phyloP scores from a whole-genome alignment of 2,113 vertebrate species.

The Trogon surrucura region DNA sequence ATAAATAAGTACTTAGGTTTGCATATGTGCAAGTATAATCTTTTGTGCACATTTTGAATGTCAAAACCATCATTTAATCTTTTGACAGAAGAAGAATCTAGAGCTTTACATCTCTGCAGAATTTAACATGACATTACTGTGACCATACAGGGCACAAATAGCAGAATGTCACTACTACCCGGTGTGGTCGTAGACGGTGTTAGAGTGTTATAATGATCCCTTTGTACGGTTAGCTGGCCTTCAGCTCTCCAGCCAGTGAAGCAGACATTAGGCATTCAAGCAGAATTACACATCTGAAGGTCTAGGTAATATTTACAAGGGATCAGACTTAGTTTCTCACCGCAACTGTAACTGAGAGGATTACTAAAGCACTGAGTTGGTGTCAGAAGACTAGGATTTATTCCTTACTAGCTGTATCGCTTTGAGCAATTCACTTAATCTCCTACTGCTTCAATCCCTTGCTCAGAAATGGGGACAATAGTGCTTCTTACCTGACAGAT shows the following conservation, averaged over 20 bases:
- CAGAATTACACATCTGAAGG: conserved; percentile 13
- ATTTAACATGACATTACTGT: neutral
- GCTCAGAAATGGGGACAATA: conserved; percentile 4
- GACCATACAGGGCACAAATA: neutral
- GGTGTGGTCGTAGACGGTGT: neutral
- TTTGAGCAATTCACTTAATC: conserved; percentile 28
- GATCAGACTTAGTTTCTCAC: conserved; percentile 1
- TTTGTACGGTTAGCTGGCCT: neutral
- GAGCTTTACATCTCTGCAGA: neutral
- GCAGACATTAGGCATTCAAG: neutral
- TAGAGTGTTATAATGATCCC: neutral
- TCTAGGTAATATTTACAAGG: conserved; percentile 21
- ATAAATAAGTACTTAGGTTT: neutral
- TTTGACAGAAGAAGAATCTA: neutral
- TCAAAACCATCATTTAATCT: neutral
- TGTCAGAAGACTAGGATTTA: conserved; percentile 44
- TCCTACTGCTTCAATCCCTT: neutral
- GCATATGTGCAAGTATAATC: neutral
- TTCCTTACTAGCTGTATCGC: neutral
- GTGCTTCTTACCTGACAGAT: neutral
- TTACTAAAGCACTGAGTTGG: conserved; percentile 25
- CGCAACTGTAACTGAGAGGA: conserved; percentile 29
- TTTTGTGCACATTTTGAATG: neutral
- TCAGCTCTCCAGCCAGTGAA: neutral
- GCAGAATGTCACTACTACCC: neutral